Conservation (phyloP, 37 sponge, comb jelly and placozoan genomes). For the Geodia barretti region DNA sequence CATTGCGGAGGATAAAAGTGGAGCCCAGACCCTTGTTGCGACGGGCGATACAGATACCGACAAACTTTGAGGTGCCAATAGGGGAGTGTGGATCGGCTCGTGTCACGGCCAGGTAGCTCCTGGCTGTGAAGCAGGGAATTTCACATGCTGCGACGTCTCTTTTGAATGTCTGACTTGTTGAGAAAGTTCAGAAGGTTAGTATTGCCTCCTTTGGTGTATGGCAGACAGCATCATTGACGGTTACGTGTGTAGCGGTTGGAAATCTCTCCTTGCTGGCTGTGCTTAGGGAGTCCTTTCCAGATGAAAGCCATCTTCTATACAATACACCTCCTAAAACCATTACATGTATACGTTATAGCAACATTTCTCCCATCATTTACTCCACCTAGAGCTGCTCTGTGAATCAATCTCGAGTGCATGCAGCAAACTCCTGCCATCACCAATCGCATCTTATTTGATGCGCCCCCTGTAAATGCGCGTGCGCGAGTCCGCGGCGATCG, state of each 20-base stretch:
- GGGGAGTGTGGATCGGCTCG: slow-evolving; percentile 68
- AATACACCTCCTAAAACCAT: not conserved
- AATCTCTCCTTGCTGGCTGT: not conserved
- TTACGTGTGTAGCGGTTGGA: not conserved
- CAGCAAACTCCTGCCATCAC: no score
- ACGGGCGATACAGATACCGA: slow-evolving; percentile 84
- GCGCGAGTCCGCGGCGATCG: no score
- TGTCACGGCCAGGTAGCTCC: slow-evolving; percentile 74
- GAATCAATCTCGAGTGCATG: no score
- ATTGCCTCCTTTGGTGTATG: slow-evolving; percentile 53
- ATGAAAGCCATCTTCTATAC: not conserved
- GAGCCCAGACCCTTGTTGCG: slow-evolving; percentile 74
- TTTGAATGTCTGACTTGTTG: slow-evolving; percentile 60
- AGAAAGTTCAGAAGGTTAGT: slow-evolving; percentile 83
- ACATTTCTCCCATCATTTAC: no score
- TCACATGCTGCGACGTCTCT: slow-evolving; percentile 21
- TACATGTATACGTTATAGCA: no score
- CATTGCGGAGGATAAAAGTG: slow-evolving; percentile 79
- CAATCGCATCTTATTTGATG: no score
- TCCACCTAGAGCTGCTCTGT: no score
- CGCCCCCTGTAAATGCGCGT: no score
- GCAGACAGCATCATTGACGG: slow-evolving; percentile 24
- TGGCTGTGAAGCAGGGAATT: slow-evolving; percentile 74
- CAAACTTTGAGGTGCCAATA: slow-evolving; percentile 66
- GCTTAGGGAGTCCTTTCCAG: not conserved